Percentiles rank a stretch among this genome's conserved stretches.
phyloP scores from a whole-genome alignment of 2,888 invertebrate genomes.

The Ichneumoninae sp. region DNA sequence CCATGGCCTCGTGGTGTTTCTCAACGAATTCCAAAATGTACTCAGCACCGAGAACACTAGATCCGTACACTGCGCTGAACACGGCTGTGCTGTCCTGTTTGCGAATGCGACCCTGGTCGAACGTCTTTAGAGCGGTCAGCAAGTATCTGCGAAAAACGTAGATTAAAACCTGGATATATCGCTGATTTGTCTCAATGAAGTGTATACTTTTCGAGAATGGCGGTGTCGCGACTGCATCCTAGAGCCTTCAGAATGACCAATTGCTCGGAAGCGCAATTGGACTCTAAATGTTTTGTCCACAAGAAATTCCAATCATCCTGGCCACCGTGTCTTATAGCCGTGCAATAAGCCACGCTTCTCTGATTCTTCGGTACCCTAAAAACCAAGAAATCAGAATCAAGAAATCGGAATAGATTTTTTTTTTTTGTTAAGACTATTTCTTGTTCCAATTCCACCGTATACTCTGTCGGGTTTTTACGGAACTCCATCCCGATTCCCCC shows the following conservation, averaged over 20 bases:
- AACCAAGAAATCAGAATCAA: neutral
- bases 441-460: too few species aligned
- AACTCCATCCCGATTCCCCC: too few species aligned
- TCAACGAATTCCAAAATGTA: conserved; percentile 76
- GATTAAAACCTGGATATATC: conserved; percentile 4
- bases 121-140: conserved; percentile 82
- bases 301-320: conserved; percentile 90
- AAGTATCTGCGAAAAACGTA: conserved; percentile 85
- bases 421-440: too few species aligned
- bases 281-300: conserved; percentile 87
- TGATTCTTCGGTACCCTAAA: conserved; percentile 88
- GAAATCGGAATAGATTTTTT: too few species aligned
- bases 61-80: conserved; percentile 79
- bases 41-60: conserved; percentile 77
- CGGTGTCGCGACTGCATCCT: conserved; percentile 85
- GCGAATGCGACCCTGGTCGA: conserved; percentile 80
- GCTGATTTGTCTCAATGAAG: neutral
- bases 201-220: conserved; percentile 83
- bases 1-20: conserved; percentile 68
- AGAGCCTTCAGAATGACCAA: conserved; percentile 87
- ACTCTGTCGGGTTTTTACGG: too few species aligned
- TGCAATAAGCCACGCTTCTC: conserved; percentile 88
- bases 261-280: conserved; percentile 87
- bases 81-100: conserved; percentile 82
- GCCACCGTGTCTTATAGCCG: conserved; percentile 88